Percentiles rank a stretch among this genome's conserved stretches.
These are phyloP conservation scores for Cyrtonyx montezumae DNA, from an alignment of 2,113 vertebrate genomes.

Conservation along the genomic window DNA sequence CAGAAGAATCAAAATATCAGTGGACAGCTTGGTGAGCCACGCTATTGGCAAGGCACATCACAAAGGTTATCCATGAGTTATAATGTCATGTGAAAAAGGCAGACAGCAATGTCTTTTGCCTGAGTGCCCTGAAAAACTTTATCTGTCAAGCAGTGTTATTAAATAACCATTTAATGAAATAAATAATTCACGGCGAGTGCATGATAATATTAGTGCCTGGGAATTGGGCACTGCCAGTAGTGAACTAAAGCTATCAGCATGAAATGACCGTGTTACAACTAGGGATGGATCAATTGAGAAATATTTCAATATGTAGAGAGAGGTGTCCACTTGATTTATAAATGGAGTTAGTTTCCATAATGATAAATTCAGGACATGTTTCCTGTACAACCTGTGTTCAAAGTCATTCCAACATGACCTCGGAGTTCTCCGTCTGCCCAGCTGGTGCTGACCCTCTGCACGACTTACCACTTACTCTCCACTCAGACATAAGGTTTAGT, in stretches of 20 bases:
- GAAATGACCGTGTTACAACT: neutral
- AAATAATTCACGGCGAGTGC: slow-evolving; percentile 22
- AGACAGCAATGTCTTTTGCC: slow-evolving; percentile 9
- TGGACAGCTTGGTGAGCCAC: neutral
- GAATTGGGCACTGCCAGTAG: neutral
- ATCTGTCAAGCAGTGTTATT: slow-evolving; percentile 58
- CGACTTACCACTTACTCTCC: neutral
- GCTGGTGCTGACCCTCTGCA: too few species aligned
- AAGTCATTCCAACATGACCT: rapidly evolving
- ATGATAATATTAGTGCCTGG: slow-evolving; percentile 9
- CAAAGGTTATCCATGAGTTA: slow-evolving; percentile 26
- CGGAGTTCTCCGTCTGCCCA: rapidly evolving
- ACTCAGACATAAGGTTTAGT: neutral
- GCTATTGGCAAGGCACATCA: neutral
- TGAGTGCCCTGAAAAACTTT: slow-evolving; percentile 10
- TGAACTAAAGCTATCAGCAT: neutral
- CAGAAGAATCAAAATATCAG: neutral
- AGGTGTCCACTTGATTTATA: neutral
- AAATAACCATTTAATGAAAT: slow-evolving; percentile 72
- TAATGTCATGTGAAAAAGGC: neutral
- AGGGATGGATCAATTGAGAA: neutral
- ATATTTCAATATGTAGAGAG: neutral
- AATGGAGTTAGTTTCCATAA: neutral
- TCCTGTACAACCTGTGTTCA: neutral
- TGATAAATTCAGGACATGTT: neutral